Base-by-base conservation (phyloP, 1,140 invertebrate species). In the Drosophila pachea region DNA sequence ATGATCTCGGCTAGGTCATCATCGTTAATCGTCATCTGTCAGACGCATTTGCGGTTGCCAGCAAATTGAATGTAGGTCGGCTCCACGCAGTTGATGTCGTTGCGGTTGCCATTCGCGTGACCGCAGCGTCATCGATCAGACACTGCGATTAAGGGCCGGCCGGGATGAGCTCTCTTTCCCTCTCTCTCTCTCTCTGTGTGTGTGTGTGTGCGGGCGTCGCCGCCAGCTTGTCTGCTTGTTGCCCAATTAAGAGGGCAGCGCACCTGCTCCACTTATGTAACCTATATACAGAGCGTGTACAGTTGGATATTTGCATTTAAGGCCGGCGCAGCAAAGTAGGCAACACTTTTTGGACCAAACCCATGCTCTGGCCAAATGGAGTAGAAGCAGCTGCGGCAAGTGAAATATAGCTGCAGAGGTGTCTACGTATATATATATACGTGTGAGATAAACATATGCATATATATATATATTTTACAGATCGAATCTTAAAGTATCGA, bases 11-110 rank as follows among this genome's bases (percentile, higher is more conserved):
- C 32, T 36, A 29, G 33, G 47, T 61, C 61, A 56, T 56, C 54
- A 56, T 43, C 42, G 68, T 65, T 82, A 78, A 82, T 78, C 79
- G 79, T 79, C 76, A 84, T 70, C 76, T 83, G 79, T 86, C 79
- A 78, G 81, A 86, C 76, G 73, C 76, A 69, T 86, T 86, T 84
- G 79, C 79, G 79, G 79, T 79, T 67, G 67, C 63, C 68, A 60
- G 82, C 76, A 84, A 84, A 84, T 84, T 84, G 81, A 84, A 84
- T 84, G 81, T 84, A 81, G 81, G 81, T 84, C 81, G 78, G 40
- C 31, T 47, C 33, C 14, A 36, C 9, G 4, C 43, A 38, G 14
- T 43, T 54, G 60, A 42, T 63, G 67, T 52, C 61, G 65, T 12
- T 73, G 70, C 40, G 69, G 69, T 68, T 68, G 58, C 35, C 50